Evolutionary conservation across 2,113 vertebrate species (phyloP).

Genomic region (Tachysurus fulvidraco): DNA sequence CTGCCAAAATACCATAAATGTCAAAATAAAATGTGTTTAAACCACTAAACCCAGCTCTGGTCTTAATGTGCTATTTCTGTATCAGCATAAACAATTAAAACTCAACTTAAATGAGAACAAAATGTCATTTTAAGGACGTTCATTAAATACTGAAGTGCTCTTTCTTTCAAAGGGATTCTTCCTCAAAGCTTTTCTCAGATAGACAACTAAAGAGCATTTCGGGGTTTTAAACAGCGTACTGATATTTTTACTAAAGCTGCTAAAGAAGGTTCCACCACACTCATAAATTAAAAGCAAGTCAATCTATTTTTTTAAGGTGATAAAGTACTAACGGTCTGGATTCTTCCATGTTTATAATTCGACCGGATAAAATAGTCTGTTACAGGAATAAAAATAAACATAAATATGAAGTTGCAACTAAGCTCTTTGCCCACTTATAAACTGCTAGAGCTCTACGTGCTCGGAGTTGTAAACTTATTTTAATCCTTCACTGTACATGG

Average conservation of each 20-base stretch:
- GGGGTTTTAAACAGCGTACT: neutral
- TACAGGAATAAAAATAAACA: neutral
- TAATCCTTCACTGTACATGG: no score
- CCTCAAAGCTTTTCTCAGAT: neutral
- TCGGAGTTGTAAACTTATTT: neutral
- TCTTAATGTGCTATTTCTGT: no score
- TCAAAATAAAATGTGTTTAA: neutral
- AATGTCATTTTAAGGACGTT: neutral
- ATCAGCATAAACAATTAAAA: neutral
- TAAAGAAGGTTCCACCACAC: neutral
- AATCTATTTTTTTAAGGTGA: neutral
- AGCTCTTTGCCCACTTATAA: no score
- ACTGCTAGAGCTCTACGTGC: neutral
- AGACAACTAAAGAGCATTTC: neutral
- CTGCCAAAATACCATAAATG: no score
- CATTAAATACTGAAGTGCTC: neutral
- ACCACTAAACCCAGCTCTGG: neutral
- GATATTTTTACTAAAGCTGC: neutral
- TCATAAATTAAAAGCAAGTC: neutral
- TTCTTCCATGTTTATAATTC: neutral
- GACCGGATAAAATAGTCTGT: neutral
- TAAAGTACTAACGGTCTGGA: neutral
- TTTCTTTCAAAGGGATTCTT: neutral
- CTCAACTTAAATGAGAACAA: neutral
- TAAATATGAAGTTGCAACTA: neutral